Evolutionary conservation across 2,113 vertebrate species (phyloP), one percentile per base, ranked within the genome.

Genomic region (Alligator sinensis): DNA sequence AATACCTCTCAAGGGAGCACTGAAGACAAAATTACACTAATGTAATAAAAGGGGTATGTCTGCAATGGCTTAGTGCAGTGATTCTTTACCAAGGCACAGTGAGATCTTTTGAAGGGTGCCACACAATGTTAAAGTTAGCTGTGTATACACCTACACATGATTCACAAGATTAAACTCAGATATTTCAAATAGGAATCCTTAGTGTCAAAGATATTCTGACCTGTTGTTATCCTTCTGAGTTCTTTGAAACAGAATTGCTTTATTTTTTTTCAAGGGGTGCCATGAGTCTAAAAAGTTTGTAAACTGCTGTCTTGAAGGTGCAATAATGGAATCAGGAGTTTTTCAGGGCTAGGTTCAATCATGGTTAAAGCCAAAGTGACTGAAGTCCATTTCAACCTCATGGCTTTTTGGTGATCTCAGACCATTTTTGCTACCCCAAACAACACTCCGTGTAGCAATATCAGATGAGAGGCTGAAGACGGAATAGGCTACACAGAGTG

Each of bases 11-110:
- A 0, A 47, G 88, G 89, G 84, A 91, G 94, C 11, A 70, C 57
- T 0, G 0, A 89, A 95, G 91, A 92, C 88, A 94, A 91, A 96
- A 93, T 93, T 96, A 93, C 68, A 61, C 75, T 93, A 88, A 90
- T 93, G 84, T 82, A 87, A 84, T 95, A 79, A 95, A 89, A 91
- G 61, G 68, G 80, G 54, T 5, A 82, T 82, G 84, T 87, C 66
- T 80, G 59, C 74, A 60, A 11, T 77, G 87, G 84, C 93, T 93
- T 91, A 85, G 82, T 86, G 94, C 87, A 93, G 82, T 38, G 47
- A 47, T 9, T 47, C 47, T 47, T 47, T 47, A 47, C 47, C 47
- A 47, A 47, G 47, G 7, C 47, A 9, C 47, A 9, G 47, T 47
- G 47, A 47, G 47, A 47, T 47, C 47, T 47, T 47, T 47, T 47